Evolutionary conservation across 2,888 invertebrate genomes (phyloP).

Genomic region (Sminthurides aquaticus): DNA sequence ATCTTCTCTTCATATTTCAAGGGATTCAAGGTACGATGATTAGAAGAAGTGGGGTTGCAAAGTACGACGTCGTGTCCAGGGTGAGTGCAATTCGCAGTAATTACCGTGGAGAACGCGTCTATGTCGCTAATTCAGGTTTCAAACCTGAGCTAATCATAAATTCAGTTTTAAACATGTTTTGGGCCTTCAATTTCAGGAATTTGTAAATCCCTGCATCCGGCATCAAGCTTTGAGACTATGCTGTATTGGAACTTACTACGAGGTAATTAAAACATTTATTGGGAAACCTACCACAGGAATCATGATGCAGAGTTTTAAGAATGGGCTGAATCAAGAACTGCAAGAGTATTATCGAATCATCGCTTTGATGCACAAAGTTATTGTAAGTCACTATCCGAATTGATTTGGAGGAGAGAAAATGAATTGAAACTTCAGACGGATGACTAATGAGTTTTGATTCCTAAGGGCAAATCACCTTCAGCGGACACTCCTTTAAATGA

Average conservation of each 20-base stretch:
- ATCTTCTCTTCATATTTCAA: constrained; percentile 76
- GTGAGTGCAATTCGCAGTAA: too few relatives aligned
- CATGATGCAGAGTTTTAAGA: constrained; percentile 77
- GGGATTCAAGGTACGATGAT: constrained; percentile 76
- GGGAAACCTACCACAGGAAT: constrained; percentile 66
- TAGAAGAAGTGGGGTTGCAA: constrained; percentile 53
- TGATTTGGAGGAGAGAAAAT: neutral
- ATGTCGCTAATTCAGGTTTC: neutral
- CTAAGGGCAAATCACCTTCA: neutral
- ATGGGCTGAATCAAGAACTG: constrained; percentile 74
- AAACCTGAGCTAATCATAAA: neutral
- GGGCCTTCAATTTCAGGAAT: constrained; percentile 23
- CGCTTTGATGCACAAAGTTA: constrained; percentile 62
- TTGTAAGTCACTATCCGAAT: constrained; percentile 12
- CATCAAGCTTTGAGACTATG: constrained; percentile 65
- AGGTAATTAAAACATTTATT: constrained; percentile 69
- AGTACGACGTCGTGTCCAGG: constrained; percentile 42
- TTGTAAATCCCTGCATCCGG: constrained; percentile 54
- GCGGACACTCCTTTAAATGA: constrained; percentile 41
- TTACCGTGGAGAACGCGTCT: too few relatives aligned
- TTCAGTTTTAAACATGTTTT: neutral
- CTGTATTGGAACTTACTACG: constrained; percentile 79
- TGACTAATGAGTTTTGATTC: neutral
- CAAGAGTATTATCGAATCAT: constrained; percentile 81
- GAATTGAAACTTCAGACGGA: neutral